phyloP scores from a whole-genome alignment of 2,888 invertebrate species.

The Amorpha juglandis region DNA sequence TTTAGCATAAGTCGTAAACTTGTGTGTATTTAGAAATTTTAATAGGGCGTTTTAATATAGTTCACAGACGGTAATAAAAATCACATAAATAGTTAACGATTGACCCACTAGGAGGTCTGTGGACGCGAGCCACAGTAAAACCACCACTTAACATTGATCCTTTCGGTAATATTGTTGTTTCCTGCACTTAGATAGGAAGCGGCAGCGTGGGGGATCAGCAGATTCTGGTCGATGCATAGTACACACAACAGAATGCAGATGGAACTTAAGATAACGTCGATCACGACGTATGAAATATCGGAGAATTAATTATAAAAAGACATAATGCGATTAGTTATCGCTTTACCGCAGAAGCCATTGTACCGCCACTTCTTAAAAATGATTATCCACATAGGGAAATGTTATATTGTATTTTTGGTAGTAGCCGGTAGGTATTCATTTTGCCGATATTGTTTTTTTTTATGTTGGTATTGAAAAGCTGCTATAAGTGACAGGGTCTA shows the following conservation, averaged over 20 bases:
- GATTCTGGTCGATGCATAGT: slow-evolving; percentile 16
- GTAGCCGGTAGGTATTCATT: too few species aligned
- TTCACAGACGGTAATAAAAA: slow-evolving; percentile 71
- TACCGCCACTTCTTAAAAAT: slow-evolving; percentile 56
- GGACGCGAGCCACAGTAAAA: slow-evolving; percentile 56
- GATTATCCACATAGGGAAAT: slow-evolving; percentile 38
- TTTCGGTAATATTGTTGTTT: slow-evolving; percentile 40
- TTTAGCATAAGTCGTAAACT: slow-evolving; percentile 1
- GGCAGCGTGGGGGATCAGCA: slow-evolving; percentile 40
- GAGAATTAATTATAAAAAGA: slow-evolving; percentile 74
- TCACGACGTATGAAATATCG: slow-evolving; percentile 71
- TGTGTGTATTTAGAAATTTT: slow-evolving; percentile 39
- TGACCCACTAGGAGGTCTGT: slow-evolving; percentile 70
- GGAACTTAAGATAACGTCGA: slow-evolving; percentile 67
- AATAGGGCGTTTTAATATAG: slow-evolving; percentile 64
- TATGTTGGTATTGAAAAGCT: too few species aligned
- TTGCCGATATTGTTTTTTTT: too few species aligned
- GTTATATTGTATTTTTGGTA: too few species aligned
- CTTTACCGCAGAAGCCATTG: slow-evolving; percentile 66
- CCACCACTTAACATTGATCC: slow-evolving; percentile 48
- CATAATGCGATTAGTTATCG: slow-evolving; percentile 75
- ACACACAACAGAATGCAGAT: slow-evolving; percentile 63
- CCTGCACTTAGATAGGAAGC: slow-evolving; percentile 33
- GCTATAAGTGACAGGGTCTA: too few species aligned
- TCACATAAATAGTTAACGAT: slow-evolving; percentile 74